phyloP scores from a whole-genome alignment of 2,888 invertebrate species.

The Dyspetes luteomarginatus region DNA sequence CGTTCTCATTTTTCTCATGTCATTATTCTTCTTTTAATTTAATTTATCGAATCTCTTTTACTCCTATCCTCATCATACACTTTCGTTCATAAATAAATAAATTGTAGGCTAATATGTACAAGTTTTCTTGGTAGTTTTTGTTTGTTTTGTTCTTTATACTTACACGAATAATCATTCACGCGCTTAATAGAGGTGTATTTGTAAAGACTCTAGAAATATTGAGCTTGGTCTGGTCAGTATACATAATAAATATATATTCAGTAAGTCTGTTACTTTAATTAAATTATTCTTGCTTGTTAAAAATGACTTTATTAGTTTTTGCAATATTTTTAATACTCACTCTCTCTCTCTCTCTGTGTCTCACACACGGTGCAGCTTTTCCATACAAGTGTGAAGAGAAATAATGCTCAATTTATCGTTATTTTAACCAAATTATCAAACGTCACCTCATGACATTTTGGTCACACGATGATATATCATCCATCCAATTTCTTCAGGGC shows the following conservation, averaged over 20 bases:
- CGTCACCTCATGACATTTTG: slow-evolving; percentile 37
- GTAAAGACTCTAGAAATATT: slow-evolving; percentile 83
- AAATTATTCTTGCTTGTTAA: slow-evolving; percentile 68
- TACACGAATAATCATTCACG: slow-evolving; percentile 76
- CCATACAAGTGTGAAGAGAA: slow-evolving; percentile 14
- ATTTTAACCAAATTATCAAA: slow-evolving; percentile 26
- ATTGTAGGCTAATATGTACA: slow-evolving; percentile 81
- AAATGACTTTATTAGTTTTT: slow-evolving; percentile 56
- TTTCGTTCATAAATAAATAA: slow-evolving; percentile 79
- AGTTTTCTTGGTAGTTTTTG: slow-evolving; percentile 70
- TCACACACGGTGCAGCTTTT: slow-evolving; percentile 67
- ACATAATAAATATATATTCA: slow-evolving; percentile 76
- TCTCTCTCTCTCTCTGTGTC: slow-evolving; percentile 36
- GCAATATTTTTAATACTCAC: slow-evolving; percentile 55
- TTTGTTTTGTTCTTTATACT: slow-evolving; percentile 65
- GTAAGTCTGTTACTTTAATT: slow-evolving; percentile 66
- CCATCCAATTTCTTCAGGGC: slow-evolving; percentile 31
- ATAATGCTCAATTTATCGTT: slow-evolving; percentile 29
- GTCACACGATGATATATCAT: slow-evolving; percentile 47
- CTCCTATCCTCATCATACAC: slow-evolving; percentile 61
- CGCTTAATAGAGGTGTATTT: slow-evolving; percentile 80
- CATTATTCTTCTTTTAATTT: slow-evolving; percentile 47
- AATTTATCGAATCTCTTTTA: slow-evolving; percentile 50
- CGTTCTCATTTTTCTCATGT: slow-evolving; percentile 35
- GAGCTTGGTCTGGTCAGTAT: slow-evolving; percentile 83